Evolutionary conservation across 2,797 vertebrate species (phyloP).

Genomic region (Euphonia xanthogaster): DNA sequence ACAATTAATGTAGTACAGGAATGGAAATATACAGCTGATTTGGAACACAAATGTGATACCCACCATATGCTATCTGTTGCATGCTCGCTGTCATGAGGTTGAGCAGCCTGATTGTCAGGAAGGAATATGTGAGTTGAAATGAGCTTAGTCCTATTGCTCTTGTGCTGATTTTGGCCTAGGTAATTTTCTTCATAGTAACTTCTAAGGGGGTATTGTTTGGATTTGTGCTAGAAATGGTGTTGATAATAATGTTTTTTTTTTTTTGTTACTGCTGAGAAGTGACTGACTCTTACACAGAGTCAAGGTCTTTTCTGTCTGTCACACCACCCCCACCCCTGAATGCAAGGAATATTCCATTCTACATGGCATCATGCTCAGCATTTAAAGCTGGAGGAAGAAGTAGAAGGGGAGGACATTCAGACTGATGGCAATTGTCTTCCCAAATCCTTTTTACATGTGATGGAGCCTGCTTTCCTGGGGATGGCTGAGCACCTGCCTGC

Average conservation of each 20-base stretch:
- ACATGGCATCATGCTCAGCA: background rate
- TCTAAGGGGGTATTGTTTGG: background rate
- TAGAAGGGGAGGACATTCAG: background rate
- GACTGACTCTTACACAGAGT: background rate
- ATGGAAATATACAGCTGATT: background rate
- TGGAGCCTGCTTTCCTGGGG: background rate
- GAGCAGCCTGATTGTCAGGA: background rate
- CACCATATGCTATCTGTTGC: background rate
- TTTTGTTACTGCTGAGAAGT: background rate
- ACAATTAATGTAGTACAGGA: background rate
- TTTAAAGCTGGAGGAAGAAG: background rate
- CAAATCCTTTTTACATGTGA: accelerated
- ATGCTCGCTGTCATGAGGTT: background rate
- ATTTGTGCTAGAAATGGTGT: background rate
- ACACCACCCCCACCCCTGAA: accelerated
- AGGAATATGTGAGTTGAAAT: background rate
- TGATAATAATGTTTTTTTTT: background rate
- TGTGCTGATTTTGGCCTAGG: background rate
- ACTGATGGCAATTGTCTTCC: background rate
- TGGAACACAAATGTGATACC: background rate
- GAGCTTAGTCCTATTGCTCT: background rate
- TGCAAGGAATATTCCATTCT: background rate
- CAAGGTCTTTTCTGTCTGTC: background rate
- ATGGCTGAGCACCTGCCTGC: background rate
- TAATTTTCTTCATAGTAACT: background rate